phyloP scores from a whole-genome alignment of 2,797 vertebrate genomes.

The Sciaenops ocellatus region DNA sequence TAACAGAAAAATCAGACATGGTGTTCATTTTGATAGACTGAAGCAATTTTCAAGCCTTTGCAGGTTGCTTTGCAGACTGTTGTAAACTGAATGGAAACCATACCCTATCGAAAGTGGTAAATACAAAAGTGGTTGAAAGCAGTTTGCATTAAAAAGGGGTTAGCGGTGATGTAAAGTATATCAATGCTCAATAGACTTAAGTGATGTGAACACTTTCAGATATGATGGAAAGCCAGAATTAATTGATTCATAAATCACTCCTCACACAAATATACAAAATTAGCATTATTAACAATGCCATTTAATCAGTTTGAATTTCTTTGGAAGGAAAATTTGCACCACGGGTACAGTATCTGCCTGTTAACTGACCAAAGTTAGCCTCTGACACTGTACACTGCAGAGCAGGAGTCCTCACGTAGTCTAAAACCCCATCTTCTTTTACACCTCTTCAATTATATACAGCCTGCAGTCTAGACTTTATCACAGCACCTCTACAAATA shows the following conservation, averaged over 20 bases:
- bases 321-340: slow-evolving; percentile 3
- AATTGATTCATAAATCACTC: not conserved
- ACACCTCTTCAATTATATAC: slow-evolving; percentile 88
- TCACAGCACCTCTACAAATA: slow-evolving; percentile 63
- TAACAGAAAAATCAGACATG: not conserved
- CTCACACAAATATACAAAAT: not conserved
- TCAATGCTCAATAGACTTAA: not conserved
- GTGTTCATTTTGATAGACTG: slow-evolving; percentile 14
- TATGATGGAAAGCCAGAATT: not conserved
- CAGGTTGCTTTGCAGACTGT: not conserved
- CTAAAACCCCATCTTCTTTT: slow-evolving; percentile 84
- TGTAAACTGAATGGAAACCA: not conserved
- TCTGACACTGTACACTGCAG: slow-evolving; percentile 68
- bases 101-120: fast-evolving
- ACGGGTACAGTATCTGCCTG: slow-evolving; percentile 11
- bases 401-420: slow-evolving; percentile 57
- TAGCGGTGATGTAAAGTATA: not conserved
- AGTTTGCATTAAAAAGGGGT: not conserved
- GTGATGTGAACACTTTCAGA: not conserved
- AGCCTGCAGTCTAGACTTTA: slow-evolving; percentile 80
- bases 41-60: slow-evolving; percentile 1
- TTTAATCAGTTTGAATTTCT: slow-evolving; percentile 13
- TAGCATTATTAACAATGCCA: not conserved
- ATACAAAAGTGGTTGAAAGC: not conserved
- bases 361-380: slow-evolving; percentile 29